Evolutionary conservation across 1,140 invertebrate genomes (phyloP).

Genomic region (Philopotamus ludificatus): DNA sequence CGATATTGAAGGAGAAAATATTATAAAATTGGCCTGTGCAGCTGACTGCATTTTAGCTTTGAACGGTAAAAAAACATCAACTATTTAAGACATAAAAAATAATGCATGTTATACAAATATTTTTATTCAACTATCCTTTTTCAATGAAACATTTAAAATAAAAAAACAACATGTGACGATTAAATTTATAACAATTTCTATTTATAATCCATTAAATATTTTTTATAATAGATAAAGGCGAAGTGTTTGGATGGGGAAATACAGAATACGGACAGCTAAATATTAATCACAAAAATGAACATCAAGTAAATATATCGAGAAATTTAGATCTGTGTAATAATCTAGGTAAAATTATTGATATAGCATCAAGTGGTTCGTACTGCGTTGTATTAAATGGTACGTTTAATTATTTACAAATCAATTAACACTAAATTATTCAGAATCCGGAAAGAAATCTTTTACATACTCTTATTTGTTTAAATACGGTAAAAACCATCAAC

Average conservation of each 20-base stretch:
- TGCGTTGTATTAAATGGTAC: conserved; percentile 82
- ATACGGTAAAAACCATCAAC: no score
- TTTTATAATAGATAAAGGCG: conserved; percentile 73
- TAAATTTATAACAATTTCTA: no score
- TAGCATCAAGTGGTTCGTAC: conserved; percentile 83
- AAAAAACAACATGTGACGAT: no score
- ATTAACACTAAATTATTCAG: no score
- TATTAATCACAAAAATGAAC: conserved; percentile 50
- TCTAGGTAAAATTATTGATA: conserved; percentile 76
- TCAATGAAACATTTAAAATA: no score
- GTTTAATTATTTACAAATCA: conserved; percentile 26
- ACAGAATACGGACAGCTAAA: conserved; percentile 88
- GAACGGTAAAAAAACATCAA: conserved; percentile 61
- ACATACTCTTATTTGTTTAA: no score
- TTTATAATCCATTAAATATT: background rate
- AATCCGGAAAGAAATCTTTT: no score
- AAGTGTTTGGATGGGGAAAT: conserved; percentile 97
- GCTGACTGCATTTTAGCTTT: conserved; percentile 89
- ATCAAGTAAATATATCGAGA: conserved; percentile 69
- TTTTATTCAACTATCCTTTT: no score
- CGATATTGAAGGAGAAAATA: conserved; percentile 79
- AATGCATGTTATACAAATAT: no score
- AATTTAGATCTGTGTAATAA: conserved; percentile 62
- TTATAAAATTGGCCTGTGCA: conserved; percentile 75
- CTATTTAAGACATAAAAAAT: no score